A percentile compares a stretch with the other conserved stretches of the same genome.
phyloP scores from a whole-genome alignment of 2,797 vertebrate species.

The Scleropages formosus region DNA sequence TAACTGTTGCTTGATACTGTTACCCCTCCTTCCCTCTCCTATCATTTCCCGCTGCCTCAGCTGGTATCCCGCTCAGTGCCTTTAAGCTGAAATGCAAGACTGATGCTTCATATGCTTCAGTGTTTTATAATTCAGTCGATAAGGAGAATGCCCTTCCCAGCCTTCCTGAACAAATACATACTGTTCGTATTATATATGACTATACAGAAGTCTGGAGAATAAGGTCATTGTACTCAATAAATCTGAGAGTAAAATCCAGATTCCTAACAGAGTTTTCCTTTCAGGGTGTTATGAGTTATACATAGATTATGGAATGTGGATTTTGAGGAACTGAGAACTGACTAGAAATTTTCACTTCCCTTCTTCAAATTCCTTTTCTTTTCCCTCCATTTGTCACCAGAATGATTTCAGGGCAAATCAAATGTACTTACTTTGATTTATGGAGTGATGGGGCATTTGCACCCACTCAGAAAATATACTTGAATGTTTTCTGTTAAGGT shows the following conservation, averaged over 20 bases:
- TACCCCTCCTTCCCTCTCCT: constrained; percentile 60
- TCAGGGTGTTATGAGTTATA: constrained; percentile 32
- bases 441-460: constrained; percentile 61
- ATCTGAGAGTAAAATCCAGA: constrained; percentile 56
- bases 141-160: constrained; percentile 44
- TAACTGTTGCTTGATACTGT: constrained; percentile 93
- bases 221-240: constrained; percentile 55
- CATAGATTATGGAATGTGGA: constrained; percentile 19
- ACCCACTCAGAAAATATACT: neutral
- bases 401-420: constrained; percentile 52
- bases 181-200: no score
- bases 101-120: constrained; percentile 71
- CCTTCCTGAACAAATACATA: constrained; percentile 20
- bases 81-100: constrained; percentile 75
- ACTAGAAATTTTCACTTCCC: constrained; percentile 12
- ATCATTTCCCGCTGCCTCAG: constrained; percentile 57
- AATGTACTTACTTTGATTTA: constrained; percentile 62
- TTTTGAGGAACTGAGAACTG: constrained; percentile 23
- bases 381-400: constrained; percentile 10
- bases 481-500: no score
- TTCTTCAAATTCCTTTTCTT: constrained; percentile 19
- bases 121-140: constrained; percentile 72
- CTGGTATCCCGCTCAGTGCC: constrained; percentile 72
- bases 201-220: constrained; percentile 32
- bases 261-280: constrained; percentile 16